Evolutionary conservation across 2,113 vertebrate species (phyloP), one percentile per base, ranked within the genome.

Genomic region (Tachycineta bicolor): DNA sequence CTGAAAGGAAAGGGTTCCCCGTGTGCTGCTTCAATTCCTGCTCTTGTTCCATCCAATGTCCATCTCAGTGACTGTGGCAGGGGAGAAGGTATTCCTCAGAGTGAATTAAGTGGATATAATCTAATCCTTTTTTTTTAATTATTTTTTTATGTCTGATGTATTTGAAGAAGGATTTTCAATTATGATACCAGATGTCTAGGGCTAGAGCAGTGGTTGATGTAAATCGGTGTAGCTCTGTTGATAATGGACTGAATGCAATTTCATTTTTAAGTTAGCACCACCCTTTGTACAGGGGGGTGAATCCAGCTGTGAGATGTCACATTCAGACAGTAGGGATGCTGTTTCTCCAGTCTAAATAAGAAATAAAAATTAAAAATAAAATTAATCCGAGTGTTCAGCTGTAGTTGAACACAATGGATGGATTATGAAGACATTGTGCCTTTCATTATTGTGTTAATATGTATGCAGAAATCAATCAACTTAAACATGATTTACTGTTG

Each of bases 391-490:
- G 80, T 68, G 29, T 77, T 93, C 58, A 87, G 31, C 47, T 81
- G 22, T 31, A n/a, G 71, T 24, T 44, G 90, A 85, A 74, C 26
- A 33, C 18, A 10, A 46, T 83, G 60, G 34, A 58, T 69, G 81
- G 73, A 60, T 62, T 93, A 55, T 59, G 34, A 52, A 87, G 82
- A 86, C 68, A 78, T 70, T 53, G 50, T 84, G 44, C 73, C 62
- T 78, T 77, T 94, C 68, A 60, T 89, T 95, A 93, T 43, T 73
- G 17, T 76, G 53, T 82, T 94, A 81, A 94, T 74, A 55, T 50
- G 53, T 52, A 59, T 67, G 65, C 50, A 92, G 74, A 91, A 89
- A 93, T 92, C 90, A 65, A 85, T 93, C 88, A 71, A 68, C n/a
- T 86, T 70, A 92, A 92, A 88, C 41, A 58, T 73, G 58, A 93